These are phyloP conservation scores for Cyanistes caeruleus DNA, from an alignment of 2,113 vertebrate species.

Conservation along the genomic window DNA sequence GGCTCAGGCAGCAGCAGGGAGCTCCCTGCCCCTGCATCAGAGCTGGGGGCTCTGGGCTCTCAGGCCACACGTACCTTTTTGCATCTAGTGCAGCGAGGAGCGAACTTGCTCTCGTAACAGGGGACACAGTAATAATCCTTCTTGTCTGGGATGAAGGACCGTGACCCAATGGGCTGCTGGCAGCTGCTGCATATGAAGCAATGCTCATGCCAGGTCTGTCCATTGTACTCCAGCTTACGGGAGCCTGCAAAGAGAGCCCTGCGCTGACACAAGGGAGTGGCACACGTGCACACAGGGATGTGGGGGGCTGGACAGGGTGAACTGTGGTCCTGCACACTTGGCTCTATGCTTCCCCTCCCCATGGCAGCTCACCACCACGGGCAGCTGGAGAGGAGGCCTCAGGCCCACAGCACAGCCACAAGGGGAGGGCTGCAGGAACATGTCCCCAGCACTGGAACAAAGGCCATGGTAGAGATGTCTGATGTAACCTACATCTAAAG, in stretches of 20 bases:
- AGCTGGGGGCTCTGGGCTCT: background rate
- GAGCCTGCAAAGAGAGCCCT: conserved; percentile 80
- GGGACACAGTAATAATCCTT: conserved; percentile 95
- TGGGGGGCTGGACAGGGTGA: background rate
- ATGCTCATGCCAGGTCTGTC: conserved; percentile 94
- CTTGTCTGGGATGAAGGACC: conserved; percentile 97
- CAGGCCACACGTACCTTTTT: conserved; percentile 83
- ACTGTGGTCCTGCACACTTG: background rate
- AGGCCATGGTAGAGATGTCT: background rate
- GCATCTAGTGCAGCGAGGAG: conserved; percentile 95
- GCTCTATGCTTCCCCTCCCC: background rate
- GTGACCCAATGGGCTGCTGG: conserved; percentile 94
- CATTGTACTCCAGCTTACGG: conserved; percentile 93
- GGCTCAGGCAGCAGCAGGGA: background rate
- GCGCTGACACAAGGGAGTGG: background rate
- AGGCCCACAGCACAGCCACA: background rate
- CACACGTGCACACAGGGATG: accelerated
- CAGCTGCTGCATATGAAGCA: conserved; percentile 98
- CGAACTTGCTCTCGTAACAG: conserved; percentile 97
- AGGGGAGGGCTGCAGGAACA: background rate
- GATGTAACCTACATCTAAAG: background rate
- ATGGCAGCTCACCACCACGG: accelerated
- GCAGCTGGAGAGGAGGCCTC: background rate
- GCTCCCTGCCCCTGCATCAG: background rate
- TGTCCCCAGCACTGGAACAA: background rate